Base-by-base conservation (phyloP, 2,888 invertebrate genomes). In the Ochlodes sylvanus region DNA sequence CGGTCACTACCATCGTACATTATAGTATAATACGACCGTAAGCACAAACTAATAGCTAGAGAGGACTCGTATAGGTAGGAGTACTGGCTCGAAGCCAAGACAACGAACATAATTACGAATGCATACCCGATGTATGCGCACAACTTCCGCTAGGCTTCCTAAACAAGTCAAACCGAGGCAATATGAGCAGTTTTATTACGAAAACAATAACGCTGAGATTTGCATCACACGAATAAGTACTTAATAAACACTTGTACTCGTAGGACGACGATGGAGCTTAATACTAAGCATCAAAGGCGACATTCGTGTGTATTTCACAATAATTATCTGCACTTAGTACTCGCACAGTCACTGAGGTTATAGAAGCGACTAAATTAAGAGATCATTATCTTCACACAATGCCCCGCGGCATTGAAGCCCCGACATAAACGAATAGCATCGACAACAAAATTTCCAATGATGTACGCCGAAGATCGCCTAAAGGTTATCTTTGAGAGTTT, bases 381-480 rank as follows among this genome's bases (percentile, higher is more conserved):
- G 74, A 78, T 78, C 74, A 77, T 77, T 76, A 74, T 70, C 70
- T 69, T 54, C 56, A 63, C 61, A 81, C 79, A 80, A 78, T 77
- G 71, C 72, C 71, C 42, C 63, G 72, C 71, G 75, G 71, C 76
- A 74, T 74, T 79, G 71, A 69, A 73, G 61, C 71, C 65, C 72
- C 66, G 57, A 61, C 70, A 61, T 63, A 72, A 66, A 70, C 54
- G 70, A 65, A 68, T n/a, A 38, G 55, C 56, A 56, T 47, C 34
- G 47, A 38, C 56, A 68, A 50, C 50, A 27, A 56, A 47, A 50
- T 38, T 61, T 38, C 6, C 41, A 55, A 55, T 61, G 54, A 54
- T 61, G 32, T 66, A n/a, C 42, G n/a, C 54, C 54, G 27, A 42
- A 54, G 54, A 61, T 61, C 60, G 44, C 54, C 44, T 44, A 55